Conservation (phyloP, 2,113 vertebrate genomes). For the Oceanodroma tethys region DNA sequence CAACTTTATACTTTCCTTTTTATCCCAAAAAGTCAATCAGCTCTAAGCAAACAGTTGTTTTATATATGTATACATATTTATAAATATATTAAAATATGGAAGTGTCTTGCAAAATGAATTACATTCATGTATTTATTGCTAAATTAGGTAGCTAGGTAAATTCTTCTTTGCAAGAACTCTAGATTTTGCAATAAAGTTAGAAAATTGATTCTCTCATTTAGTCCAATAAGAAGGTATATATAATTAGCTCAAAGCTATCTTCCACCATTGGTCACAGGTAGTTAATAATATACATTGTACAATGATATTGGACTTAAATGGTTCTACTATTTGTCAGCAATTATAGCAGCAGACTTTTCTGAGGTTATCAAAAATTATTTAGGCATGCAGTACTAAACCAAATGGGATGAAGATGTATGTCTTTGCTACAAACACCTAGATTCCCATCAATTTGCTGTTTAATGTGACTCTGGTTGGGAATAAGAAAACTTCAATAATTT, state of each 20-base stretch:
- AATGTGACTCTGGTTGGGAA: background rate
- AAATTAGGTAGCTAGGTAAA: background rate
- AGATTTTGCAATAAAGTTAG: background rate
- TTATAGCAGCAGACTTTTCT: background rate
- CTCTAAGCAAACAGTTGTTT: background rate
- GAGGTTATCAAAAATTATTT: background rate
- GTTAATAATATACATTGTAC: background rate
- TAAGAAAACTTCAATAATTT: background rate
- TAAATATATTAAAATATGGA: background rate
- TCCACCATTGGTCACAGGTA: background rate
- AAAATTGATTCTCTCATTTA: background rate
- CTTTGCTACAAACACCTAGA: background rate
- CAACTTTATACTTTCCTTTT: background rate
- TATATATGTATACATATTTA: background rate
- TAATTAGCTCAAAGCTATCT: background rate
- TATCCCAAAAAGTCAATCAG: background rate
- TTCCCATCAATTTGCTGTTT: background rate
- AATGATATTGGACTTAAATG: background rate
- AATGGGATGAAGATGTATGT: background rate
- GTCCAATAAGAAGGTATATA: background rate
- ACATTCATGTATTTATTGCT: background rate
- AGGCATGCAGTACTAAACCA: background rate
- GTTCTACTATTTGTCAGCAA: background rate
- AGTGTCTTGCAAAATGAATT: background rate
- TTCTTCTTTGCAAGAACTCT: background rate